Evolutionary conservation across 2,113 vertebrate genomes (phyloP).

Genomic region (Zonotrichia leucophrys): DNA sequence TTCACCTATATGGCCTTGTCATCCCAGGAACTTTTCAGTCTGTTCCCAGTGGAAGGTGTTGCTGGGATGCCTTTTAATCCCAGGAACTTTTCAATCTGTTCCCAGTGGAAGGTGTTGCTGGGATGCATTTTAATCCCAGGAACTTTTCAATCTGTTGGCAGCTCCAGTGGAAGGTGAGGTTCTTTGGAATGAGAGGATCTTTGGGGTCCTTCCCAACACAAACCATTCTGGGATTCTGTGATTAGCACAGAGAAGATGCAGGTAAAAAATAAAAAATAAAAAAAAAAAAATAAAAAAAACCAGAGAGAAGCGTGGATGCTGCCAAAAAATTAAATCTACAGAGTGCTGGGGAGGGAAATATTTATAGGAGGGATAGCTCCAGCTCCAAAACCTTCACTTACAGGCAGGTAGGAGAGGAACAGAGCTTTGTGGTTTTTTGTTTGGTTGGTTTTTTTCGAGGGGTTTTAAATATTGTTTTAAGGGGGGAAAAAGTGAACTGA

Average conservation of each 20-base stretch:
- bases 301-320: not conserved
- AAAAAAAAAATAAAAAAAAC: too few species aligned
- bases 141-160: not conserved
- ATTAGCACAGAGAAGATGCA: rapidly evolving
- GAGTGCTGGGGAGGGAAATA: not conserved
- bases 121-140: not conserved
- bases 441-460: not conserved
- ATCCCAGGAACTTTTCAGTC: not conserved
- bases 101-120: not conserved
- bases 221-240: not conserved
- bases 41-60: not conserved
- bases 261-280: rapidly evolving
- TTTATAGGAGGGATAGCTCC: not conserved
- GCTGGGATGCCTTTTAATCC: not conserved
- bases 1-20: not conserved
- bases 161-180: not conserved
- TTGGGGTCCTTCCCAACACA: not conserved
- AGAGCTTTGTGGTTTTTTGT: not conserved
- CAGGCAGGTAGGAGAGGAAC: not conserved
- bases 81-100: not conserved
- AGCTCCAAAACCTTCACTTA: not conserved
- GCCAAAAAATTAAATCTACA: not conserved
- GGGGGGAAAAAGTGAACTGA: not conserved
- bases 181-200: not conserved
- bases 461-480: not conserved